Evolutionary conservation across 2,888 invertebrate species (phyloP).

Genomic region (Silvanus unidentatus): DNA sequence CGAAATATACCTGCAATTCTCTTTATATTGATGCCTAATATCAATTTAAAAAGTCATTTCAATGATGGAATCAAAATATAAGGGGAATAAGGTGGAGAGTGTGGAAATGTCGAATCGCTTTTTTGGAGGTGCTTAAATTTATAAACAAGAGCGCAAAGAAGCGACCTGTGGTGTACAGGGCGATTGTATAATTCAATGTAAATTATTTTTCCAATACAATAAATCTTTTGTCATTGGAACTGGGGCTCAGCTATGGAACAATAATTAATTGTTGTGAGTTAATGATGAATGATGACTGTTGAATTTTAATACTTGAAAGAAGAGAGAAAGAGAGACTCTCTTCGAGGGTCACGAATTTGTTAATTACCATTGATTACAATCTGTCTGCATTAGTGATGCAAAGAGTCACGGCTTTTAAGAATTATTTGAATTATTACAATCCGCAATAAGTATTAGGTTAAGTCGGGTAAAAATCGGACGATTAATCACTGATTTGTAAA

Average conservation of each 20-base stretch:
- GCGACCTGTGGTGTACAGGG: slow-evolving; percentile 33
- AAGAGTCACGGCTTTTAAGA: slow-evolving; percentile 3
- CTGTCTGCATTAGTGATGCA: slow-evolving; percentile 23
- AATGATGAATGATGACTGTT: slow-evolving; percentile 47
- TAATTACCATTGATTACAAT: slow-evolving; percentile 45
- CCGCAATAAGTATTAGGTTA: too few species aligned
- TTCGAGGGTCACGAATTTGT: slow-evolving; percentile 45
- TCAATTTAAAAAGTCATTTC: too few species aligned
- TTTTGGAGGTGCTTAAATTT: slow-evolving; percentile 25
- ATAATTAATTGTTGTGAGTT: slow-evolving; percentile 45
- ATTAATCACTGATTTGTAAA: too few species aligned
- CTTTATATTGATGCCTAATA: too few species aligned
- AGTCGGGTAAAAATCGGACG: too few species aligned
- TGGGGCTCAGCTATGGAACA: slow-evolving; percentile 35
- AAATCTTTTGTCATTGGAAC: slow-evolving; percentile 45
- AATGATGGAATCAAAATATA: too few species aligned
- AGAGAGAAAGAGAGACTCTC: slow-evolving; percentile 15
- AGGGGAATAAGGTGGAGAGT: too few species aligned
- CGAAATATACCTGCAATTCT: too few species aligned
- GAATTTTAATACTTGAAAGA: slow-evolving; percentile 40
- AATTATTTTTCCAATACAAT: slow-evolving; percentile 45
- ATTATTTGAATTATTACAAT: too few species aligned
- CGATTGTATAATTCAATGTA: slow-evolving; percentile 44
- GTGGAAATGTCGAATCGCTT: too few species aligned
- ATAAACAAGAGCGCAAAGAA: slow-evolving; percentile 31